These are phyloP conservation scores for Phoxinus dragarum DNA, from an alignment of 2,797 vertebrate genomes.

Conservation along the genomic window DNA sequence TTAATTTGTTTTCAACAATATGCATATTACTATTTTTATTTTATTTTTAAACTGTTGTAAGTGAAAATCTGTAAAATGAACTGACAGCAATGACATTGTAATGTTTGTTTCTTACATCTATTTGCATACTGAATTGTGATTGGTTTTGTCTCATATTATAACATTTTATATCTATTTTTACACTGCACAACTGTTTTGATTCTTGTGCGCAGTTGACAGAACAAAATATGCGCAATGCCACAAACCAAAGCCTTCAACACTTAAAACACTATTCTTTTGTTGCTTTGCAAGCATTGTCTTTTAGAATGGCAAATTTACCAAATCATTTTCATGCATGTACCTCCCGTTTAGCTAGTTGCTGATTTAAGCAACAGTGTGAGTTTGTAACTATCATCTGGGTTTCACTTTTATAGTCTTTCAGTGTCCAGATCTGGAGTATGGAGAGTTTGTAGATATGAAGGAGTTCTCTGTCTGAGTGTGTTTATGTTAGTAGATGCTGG, in stretches of 20 bases:
- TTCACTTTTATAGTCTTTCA: not conserved
- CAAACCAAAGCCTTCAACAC: not conserved
- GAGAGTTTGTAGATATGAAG: slow-evolving; percentile 36
- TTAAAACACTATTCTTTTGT: not conserved
- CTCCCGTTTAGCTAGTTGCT: not conserved
- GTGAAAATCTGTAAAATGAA: not conserved
- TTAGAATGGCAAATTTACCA: not conserved
- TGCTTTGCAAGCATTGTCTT: not conserved
- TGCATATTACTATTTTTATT: not conserved
- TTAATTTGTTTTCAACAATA: not conserved
- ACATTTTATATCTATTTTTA: too few relatives aligned
- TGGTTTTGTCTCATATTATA: too few relatives aligned
- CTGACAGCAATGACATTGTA: not conserved
- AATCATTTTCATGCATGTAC: not conserved
- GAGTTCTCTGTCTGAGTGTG: slow-evolving; percentile 44
- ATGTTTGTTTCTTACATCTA: not conserved
- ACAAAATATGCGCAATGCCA: not conserved
- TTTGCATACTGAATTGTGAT: not conserved
- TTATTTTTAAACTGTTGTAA: not conserved
- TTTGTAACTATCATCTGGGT: not conserved
- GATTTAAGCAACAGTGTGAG: not conserved
- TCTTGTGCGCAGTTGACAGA: not conserved
- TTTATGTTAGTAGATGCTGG: slow-evolving; percentile 46
- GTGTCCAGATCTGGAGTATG: not conserved
- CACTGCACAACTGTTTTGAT: not conserved